These are phyloP conservation scores for Choloepus hoffmanni DNA, from an alignment of 2,113 vertebrate genomes.

Conservation along the genomic window DNA sequence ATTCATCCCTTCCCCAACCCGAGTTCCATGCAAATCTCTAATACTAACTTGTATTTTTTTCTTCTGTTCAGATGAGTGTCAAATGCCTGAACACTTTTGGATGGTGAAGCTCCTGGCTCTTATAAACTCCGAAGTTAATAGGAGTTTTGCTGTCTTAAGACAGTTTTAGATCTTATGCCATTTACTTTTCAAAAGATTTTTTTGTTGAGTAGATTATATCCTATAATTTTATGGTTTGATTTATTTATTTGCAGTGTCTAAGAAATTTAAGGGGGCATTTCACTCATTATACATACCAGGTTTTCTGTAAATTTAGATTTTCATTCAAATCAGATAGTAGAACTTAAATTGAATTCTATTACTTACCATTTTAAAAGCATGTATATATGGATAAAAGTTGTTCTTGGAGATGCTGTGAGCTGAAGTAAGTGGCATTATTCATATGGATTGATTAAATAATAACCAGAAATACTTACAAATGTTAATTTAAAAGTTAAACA, in stretches of 20 bases:
- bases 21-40: constrained; percentile 54
- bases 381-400: constrained; percentile 40
- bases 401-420: constrained; percentile 32
- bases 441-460: constrained; percentile 18
- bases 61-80: constrained; percentile 75
- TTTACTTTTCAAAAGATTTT: constrained; percentile 46
- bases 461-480: neutral
- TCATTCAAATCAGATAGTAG: constrained; percentile 44
- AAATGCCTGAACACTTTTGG: constrained; percentile 76
- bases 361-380: neutral
- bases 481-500: neutral
- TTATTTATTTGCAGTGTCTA: constrained; percentile 58
- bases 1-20: neutral
- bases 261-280: constrained; percentile 49
- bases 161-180: constrained; percentile 62
- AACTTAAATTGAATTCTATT: constrained; percentile 45
- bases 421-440: constrained; percentile 31
- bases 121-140: constrained; percentile 77
- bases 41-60: constrained; percentile 67
- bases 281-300: neutral
- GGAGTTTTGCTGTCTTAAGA: constrained; percentile 71
- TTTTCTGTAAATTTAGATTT: constrained; percentile 39
- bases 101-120: constrained; percentile 72
- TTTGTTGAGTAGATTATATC: constrained; percentile 43
- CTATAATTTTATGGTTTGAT: constrained; percentile 38